Evolutionary conservation across 2,797 vertebrate genomes (phyloP).

Genomic region (Picus viridis): DNA sequence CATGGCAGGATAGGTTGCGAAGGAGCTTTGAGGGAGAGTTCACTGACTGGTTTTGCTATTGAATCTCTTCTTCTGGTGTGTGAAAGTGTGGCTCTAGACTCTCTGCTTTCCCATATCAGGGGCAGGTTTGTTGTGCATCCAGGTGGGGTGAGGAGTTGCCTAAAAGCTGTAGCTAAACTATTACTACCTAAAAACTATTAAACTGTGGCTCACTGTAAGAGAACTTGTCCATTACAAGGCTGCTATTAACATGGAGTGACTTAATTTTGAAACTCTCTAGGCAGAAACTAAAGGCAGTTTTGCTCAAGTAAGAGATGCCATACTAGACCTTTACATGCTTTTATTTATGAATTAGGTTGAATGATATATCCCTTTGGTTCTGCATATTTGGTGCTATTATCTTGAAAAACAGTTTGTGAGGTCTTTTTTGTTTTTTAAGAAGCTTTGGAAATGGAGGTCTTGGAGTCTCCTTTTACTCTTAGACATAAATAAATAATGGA

Average conservation of each 20-base stretch:
- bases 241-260: neutral
- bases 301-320: rapidly evolving
- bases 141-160: neutral
- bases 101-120: neutral
- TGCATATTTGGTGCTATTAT: rapidly evolving
- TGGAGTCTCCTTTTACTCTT: neutral
- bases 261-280: neutral
- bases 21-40: neutral
- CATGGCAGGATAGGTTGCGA: neutral
- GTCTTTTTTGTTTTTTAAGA: neutral
- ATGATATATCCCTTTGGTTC: neutral
- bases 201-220: neutral
- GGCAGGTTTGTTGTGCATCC: neutral
- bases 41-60: neutral
- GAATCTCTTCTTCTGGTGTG: neutral
- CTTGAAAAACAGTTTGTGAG: neutral
- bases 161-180: neutral
- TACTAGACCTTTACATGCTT: neutral
- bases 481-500: neutral
- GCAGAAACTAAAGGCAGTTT: neutral
- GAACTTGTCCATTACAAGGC: neutral
- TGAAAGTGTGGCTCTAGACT: neutral
- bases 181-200: neutral
- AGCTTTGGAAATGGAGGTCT: neutral
- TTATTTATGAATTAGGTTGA: neutral